These are phyloP conservation scores for Acrossocheilus fasciatus DNA, from an alignment of 2,797 vertebrate genomes.

Conservation along the genomic window DNA sequence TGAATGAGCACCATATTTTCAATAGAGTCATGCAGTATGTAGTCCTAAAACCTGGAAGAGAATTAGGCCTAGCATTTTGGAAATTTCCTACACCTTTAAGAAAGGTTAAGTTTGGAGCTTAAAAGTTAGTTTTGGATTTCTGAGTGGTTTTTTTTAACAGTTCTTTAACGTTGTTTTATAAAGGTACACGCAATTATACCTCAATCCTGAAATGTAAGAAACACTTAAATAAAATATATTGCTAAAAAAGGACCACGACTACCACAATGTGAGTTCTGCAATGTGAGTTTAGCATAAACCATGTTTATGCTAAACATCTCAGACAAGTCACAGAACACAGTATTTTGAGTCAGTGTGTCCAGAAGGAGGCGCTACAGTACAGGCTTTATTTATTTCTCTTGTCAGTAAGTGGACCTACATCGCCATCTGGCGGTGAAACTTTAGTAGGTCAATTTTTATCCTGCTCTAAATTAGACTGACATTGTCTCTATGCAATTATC, in stretches of 20 bases:
- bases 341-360: neutral
- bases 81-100: neutral
- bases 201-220: no score
- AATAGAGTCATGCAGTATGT: neutral
- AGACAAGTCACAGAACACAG: neutral
- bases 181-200: no score
- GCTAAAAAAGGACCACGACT: no score
- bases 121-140: no score
- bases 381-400: neutral
- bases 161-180: no score
- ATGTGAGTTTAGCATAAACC: no score
- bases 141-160: no score
- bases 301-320: neutral
- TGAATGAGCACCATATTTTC: neutral
- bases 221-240: no score
- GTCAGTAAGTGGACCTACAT: neutral
- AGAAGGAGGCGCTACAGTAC: slow-evolving; percentile 4
- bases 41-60: neutral
- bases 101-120: no score
- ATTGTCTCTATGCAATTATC: neutral
- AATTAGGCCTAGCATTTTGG: neutral
- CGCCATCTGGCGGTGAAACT: neutral
- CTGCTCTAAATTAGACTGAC: neutral
- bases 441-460: neutral
- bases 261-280: no score